Evolutionary conservation across 2,113 vertebrate species (phyloP).

Genomic region (Pica pica): DNA sequence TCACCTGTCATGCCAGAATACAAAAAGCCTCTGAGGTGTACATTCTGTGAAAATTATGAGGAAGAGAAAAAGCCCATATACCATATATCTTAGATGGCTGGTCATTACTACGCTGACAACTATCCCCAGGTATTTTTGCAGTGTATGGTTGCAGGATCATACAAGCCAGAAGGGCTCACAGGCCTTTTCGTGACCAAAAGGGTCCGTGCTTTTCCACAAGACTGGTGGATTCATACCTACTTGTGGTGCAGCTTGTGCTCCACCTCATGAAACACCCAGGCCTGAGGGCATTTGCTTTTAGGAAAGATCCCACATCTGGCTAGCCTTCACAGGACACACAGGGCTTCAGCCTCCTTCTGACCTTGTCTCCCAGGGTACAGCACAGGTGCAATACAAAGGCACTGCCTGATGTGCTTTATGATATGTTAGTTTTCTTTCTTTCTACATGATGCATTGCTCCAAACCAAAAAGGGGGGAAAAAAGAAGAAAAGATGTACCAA

Average conservation of each 20-base stretch:
- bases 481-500: neutral
- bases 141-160: neutral
- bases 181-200: neutral
- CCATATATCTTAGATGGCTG: neutral
- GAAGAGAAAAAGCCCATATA: neutral
- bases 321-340: neutral
- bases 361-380: neutral
- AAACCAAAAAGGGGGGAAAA: neutral
- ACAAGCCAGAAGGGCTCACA: neutral
- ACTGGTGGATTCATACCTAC: neutral
- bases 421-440: neutral
- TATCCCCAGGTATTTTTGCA: neutral
- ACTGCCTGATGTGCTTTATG: neutral
- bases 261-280: neutral
- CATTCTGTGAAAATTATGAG: neutral
- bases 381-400: neutral
- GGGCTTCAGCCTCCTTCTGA: neutral
- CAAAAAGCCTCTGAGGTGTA: neutral
- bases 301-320: neutral
- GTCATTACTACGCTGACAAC: neutral
- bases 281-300: neutral
- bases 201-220: accelerated
- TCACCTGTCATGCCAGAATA: neutral
- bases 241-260: neutral
- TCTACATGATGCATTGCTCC: neutral